Conservation (phyloP, 2,888 invertebrate species). For the Mesochorus sp. region DNA sequence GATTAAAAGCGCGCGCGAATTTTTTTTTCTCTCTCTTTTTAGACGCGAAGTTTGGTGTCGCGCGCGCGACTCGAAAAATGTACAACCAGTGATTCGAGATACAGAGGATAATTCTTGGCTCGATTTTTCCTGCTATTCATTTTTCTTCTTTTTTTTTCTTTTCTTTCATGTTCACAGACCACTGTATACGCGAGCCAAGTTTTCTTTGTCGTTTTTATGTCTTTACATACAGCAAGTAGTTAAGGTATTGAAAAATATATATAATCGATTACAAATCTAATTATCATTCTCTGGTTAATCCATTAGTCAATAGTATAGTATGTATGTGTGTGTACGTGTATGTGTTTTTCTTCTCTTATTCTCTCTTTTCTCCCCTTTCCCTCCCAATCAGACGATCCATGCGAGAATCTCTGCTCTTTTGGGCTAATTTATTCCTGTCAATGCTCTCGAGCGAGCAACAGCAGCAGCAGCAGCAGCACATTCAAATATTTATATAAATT, state of each 20-base stretch:
- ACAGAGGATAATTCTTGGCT: no score
- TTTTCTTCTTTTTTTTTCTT: background rate
- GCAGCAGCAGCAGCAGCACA: background rate
- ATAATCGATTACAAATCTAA: constrained; percentile 81
- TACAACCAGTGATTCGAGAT: no score
- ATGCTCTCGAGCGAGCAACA: no score
- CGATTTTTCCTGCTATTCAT: no score
- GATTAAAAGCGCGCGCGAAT: no score
- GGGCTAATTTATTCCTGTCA: no score
- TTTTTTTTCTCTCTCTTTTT: no score
- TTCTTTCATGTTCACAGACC: no score
- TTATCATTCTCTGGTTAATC: constrained; percentile 74
- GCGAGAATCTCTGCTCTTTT: no score
- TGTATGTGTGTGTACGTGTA: constrained; percentile 45
- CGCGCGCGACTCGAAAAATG: no score
- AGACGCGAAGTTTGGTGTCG: no score
- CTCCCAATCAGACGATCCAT: background rate
- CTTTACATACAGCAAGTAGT: constrained; percentile 81
- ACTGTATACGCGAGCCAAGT: no score
- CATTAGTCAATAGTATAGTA: constrained; percentile 71
- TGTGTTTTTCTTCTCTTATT: constrained; percentile 16
- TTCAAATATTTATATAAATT: background rate
- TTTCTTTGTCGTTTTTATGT: constrained; percentile 59
- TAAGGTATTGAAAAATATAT: constrained; percentile 82
- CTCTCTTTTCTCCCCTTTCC: constrained; percentile 4